A percentile compares a stretch with the other conserved stretches of the same genome.
Evolutionary conservation across 1,140 invertebrate genomes (phyloP).

Genomic region (Heterodera carotae): DNA sequence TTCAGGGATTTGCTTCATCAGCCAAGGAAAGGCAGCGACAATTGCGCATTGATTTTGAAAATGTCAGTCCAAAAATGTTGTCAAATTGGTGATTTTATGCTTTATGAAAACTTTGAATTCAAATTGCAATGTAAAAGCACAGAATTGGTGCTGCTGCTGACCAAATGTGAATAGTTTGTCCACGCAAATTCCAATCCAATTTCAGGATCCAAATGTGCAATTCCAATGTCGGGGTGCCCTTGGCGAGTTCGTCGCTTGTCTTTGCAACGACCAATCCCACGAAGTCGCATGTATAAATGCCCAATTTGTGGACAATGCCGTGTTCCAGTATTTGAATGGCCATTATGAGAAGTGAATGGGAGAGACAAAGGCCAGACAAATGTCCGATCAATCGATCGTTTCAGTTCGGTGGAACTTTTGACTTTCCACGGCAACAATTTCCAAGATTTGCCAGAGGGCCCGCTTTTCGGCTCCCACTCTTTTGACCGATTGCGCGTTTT

Average conservation of each 20-base stretch:
- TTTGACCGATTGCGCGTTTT: slow-evolving; percentile 48
- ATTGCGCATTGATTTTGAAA: slow-evolving; percentile 24
- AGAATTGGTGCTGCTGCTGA: no score
- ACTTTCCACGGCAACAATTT: slow-evolving; percentile 65
- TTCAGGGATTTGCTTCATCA: slow-evolving; percentile 22
- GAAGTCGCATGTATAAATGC: slow-evolving; percentile 63
- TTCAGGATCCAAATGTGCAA: slow-evolving; percentile 67
- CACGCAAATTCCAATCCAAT: slow-evolving; percentile 58
- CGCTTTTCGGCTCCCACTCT: slow-evolving; percentile 53
- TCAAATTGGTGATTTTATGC: no score
- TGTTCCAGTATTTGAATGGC: slow-evolving; percentile 57
- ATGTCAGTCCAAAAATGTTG: no score
- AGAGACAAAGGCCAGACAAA: background rate
- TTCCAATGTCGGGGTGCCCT: slow-evolving; percentile 57
- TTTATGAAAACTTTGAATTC: no score
- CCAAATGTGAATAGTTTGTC: no score
- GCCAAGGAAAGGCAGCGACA: slow-evolving; percentile 9
- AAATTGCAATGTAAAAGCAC: no score
- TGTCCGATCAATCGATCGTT: background rate
- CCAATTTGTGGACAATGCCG: slow-evolving; percentile 60
- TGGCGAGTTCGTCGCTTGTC: slow-evolving; percentile 58
- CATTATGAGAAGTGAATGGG: slow-evolving; percentile 60
- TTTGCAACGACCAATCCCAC: slow-evolving; percentile 55
- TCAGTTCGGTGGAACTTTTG: slow-evolving; percentile 49
- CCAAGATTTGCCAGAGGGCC: slow-evolving; percentile 59